These are phyloP conservation scores for Scaptomyza flava DNA, from an alignment of 2,888 invertebrate species.

Conservation along the genomic window DNA sequence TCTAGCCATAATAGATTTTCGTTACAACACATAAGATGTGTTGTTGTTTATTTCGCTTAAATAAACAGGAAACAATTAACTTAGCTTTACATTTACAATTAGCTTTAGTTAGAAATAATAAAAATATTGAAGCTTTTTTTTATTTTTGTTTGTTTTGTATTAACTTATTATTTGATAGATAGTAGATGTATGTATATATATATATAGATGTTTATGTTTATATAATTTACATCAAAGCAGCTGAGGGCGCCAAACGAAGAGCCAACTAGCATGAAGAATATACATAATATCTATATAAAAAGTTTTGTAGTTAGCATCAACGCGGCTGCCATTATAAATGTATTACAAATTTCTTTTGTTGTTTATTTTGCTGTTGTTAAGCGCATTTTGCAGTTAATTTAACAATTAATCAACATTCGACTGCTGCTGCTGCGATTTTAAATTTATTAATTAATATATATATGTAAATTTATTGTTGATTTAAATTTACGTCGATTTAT, in stretches of 20 bases:
- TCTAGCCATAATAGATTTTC: conserved; percentile 57
- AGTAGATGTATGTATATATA: conserved; percentile 36
- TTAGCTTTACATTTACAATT: conserved; percentile 72
- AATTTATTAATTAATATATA: conserved; percentile 13
- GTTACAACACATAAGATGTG: conserved; percentile 64
- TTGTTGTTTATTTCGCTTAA: conserved; percentile 70
- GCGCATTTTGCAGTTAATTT: conserved; percentile 53
- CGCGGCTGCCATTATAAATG: conserved; percentile 38
- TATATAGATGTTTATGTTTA: conserved; percentile 46
- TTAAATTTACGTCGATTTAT: conserved; percentile 64
- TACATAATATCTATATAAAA: conserved; percentile 50
- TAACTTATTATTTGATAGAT: conserved; percentile 60
- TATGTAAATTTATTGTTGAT: conserved; percentile 42
- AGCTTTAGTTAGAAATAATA: conserved; percentile 77
- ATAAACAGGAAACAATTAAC: conserved; percentile 77
- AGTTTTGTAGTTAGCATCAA: conserved; percentile 40
- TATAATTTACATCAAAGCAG: conserved; percentile 60
- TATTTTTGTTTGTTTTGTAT: conserved; percentile 45
- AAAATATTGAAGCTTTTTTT: conserved; percentile 75
- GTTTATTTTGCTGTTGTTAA: not conserved
- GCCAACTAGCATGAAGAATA: conserved; percentile 50
- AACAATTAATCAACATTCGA: conserved; percentile 67
- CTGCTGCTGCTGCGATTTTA: conserved; percentile 21
- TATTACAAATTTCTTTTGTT: conserved; percentile 7
- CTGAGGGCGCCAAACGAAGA: conserved; percentile 31